Evolutionary conservation across 1,140 invertebrate genomes (phyloP), one percentile per base, ranked within the genome.

Genomic region (Drosophila kohkoa): DNA sequence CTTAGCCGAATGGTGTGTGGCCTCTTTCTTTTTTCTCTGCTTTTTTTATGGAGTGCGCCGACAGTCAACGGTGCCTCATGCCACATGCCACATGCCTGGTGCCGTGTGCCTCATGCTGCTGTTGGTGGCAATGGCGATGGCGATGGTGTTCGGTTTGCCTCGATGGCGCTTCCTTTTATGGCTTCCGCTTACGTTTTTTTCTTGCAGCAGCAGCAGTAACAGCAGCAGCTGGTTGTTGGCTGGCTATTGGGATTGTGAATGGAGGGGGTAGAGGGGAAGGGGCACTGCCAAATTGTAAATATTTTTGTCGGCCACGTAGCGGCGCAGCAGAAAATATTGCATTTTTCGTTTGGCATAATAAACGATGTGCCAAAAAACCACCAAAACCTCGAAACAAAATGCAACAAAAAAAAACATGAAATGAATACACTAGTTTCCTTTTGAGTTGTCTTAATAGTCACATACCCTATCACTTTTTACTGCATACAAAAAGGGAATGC

Each of bases 261-360:
- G 49, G 51, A 25, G 48, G 28, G 35, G 45, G 38, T 4, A n/a
- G 13, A 30, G 20, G 41, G 54, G 15, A 48, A 16, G 67, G 59
- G 58, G 45, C 16, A 35, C 77, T 80, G 83, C 85, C 83, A 83
- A 87, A 87, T 87, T 87, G 83, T 87, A 87, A 87, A 87, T 87
- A 87, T 87, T 87, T 87, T 87, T 83, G 85, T 87, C 83, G 83
- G 85, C 83, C 83, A 87, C 83, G 83, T 87, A 87, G 80, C 81
- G 83, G 85, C 85, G 70, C 83, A 89, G 83, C 77, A 88, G 85
- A 87, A 87, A 87, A 87, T 87, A 87, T 87, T 87, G 83, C 80
- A 87, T 87, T 88, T 88, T 87, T 88, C 83, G 83, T 77, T 83
- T 88, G 83, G 83, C 85, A 87, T 87, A 87, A 87, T 87, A 87